A percentile compares a stretch with the other conserved stretches of the same genome.
phyloP scores from a whole-genome alignment of 2,113 vertebrate species.

The Sebastes fasciatus region DNA sequence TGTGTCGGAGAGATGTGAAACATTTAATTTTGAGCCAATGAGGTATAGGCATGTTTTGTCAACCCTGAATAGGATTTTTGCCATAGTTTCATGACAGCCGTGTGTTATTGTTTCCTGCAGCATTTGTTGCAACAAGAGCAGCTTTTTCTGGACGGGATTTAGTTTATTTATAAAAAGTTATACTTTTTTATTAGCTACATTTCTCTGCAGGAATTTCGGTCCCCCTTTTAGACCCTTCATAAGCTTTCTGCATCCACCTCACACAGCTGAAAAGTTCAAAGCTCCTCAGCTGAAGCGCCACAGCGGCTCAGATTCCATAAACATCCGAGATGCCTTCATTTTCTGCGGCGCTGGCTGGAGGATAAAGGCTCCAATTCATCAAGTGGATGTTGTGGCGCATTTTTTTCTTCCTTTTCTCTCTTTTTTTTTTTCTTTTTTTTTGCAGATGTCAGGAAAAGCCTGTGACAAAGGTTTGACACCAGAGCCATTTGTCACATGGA shows the following conservation, averaged over 20 bases:
- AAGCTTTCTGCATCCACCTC: slow-evolving; percentile 14
- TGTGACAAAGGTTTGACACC: slow-evolving; percentile 66
- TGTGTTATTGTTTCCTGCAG: slow-evolving; percentile 43
- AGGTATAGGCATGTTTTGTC: slow-evolving; percentile 25
- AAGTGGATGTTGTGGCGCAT: slow-evolving; percentile 42
- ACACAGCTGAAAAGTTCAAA: slow-evolving; percentile 40
- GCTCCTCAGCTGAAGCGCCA: slow-evolving; percentile 45
- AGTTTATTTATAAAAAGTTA: neutral
- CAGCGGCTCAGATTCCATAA: slow-evolving; percentile 59
- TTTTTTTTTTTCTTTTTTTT: neutral
- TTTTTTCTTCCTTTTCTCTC: neutral
- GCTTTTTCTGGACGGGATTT: neutral
- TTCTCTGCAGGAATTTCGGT: neutral
- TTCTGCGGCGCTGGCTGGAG: slow-evolving; percentile 27
- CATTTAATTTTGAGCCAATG: neutral
- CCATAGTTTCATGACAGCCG: slow-evolving; percentile 44
- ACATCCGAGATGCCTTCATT: slow-evolving; percentile 58
- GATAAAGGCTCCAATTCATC: slow-evolving; percentile 66
- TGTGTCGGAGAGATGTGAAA: neutral
- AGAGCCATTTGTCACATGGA: slow-evolving; percentile 66
- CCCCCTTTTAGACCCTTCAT: neutral
- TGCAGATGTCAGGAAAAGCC: slow-evolving; percentile 47
- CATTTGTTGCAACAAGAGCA: slow-evolving; percentile 42
- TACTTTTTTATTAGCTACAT: neutral
- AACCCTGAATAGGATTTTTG: slow-evolving; percentile 46